These are phyloP conservation scores for Thelaira solivaga DNA, from an alignment of 2,888 invertebrate species.

Conservation along the genomic window DNA sequence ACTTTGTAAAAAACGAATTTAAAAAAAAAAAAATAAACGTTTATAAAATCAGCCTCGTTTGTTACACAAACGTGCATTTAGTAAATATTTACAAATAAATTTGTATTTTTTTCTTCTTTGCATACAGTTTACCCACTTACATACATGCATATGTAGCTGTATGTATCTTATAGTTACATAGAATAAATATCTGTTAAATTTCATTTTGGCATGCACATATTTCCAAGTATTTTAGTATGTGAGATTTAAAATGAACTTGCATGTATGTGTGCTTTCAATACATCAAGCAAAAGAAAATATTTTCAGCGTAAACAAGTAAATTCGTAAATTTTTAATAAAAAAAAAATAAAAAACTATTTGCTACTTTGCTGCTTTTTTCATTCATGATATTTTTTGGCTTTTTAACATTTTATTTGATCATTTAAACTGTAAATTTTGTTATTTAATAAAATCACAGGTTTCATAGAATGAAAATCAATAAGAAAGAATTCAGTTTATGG, in stretches of 20 bases:
- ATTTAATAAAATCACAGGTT: too few relatives aligned
- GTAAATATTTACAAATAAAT: too few relatives aligned
- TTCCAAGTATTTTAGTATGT: constrained; percentile 5
- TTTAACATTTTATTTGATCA: too few relatives aligned
- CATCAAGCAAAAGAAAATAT: constrained; percentile 20
- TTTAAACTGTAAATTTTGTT: too few relatives aligned
- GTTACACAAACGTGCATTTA: neutral
- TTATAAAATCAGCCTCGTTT: constrained; percentile 25
- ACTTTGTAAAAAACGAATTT: too few relatives aligned
- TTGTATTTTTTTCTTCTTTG: too few relatives aligned
- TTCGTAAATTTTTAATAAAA: neutral
- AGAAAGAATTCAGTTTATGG: too few relatives aligned
- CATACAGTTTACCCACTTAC: too few relatives aligned
- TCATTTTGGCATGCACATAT: constrained; percentile 23
- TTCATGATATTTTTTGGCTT: neutral
- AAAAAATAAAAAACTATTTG: neutral
- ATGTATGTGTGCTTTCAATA: constrained; percentile 18
- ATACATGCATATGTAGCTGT: too few relatives aligned
- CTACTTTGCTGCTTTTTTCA: neutral
- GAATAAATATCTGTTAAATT: constrained; percentile 44
- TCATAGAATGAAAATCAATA: too few relatives aligned
- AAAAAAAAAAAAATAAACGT: constrained; percentile 1
- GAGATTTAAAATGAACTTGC: neutral
- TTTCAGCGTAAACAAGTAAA: neutral
- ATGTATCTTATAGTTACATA: neutral